Percentiles rank a stretch among this genome's conserved stretches.
Evolutionary conservation across 2,888 invertebrate genomes (phyloP).

Genomic region (Chymomyza caudatula): DNA sequence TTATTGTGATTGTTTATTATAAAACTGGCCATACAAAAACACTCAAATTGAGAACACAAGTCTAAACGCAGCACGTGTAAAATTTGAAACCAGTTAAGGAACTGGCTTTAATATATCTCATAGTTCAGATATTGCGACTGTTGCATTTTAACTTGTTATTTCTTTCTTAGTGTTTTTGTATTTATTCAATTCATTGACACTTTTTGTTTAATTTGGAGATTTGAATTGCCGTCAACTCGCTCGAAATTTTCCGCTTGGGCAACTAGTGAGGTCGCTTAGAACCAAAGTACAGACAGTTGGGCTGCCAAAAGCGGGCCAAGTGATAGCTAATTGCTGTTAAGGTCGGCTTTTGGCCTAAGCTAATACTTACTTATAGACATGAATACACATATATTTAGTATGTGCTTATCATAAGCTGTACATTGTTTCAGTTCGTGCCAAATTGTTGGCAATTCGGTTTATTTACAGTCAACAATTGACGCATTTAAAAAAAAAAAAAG

Average conservation of each 20-base stretch:
- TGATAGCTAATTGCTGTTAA: slow-evolving; percentile 20
- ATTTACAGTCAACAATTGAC: slow-evolving; percentile 42
- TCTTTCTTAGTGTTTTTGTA: slow-evolving; percentile 22
- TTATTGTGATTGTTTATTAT: neutral
- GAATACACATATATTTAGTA: slow-evolving; percentile 15
- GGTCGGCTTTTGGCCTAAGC: too few species aligned
- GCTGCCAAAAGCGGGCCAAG: slow-evolving; percentile 13
- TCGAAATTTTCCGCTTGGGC: slow-evolving; percentile 46
- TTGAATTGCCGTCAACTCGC: neutral
- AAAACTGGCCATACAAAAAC: neutral
- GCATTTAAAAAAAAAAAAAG: slow-evolving; percentile 36
- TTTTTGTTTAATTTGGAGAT: slow-evolving; percentile 21
- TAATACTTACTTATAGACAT: too few species aligned
- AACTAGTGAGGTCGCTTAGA: slow-evolving; percentile 36
- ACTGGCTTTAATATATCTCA: neutral
- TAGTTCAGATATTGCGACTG: neutral
- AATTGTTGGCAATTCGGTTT: slow-evolving; percentile 38
- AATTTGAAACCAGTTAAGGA: neutral
- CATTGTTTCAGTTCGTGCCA: slow-evolving; percentile 44
- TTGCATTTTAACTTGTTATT: neutral
- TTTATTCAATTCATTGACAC: slow-evolving; percentile 52
- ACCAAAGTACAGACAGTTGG: neutral
- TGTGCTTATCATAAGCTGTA: slow-evolving; percentile 11
- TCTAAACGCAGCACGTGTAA: neutral
- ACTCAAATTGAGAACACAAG: neutral